Conservation (phyloP, 2,113 vertebrate species). For the Manacus vitellinus region DNA sequence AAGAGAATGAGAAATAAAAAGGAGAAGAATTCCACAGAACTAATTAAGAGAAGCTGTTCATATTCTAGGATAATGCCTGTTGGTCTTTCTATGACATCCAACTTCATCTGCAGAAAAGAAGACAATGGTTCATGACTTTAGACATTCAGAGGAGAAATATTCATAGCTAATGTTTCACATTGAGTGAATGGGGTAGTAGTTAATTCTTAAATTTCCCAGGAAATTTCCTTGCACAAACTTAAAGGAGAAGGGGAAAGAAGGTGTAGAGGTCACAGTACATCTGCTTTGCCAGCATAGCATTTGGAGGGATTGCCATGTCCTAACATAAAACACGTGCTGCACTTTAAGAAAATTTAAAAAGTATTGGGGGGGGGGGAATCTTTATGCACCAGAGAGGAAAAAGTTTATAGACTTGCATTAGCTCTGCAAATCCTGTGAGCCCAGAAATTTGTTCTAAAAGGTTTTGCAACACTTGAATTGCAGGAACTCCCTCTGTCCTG, state of each 20-base stretch:
- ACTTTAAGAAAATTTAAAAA: background rate
- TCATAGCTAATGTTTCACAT: background rate
- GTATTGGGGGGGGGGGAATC: fast-evolving
- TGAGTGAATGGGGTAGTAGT: background rate
- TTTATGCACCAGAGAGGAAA: background rate
- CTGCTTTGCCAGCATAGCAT: background rate
- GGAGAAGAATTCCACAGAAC: background rate
- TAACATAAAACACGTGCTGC: background rate
- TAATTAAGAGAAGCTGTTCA: background rate
- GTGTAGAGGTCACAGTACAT: background rate
- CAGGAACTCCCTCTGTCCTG: background rate
- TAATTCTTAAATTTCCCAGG: background rate
- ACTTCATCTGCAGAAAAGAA: background rate
- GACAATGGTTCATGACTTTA: background rate
- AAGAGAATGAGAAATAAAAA: background rate
- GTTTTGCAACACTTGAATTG: background rate
- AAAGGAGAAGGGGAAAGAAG: background rate
- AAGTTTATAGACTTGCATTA: background rate
- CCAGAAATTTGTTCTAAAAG: background rate
- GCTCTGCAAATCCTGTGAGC: background rate
- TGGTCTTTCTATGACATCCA: background rate
- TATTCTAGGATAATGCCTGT: background rate
- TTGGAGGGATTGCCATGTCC: background rate
- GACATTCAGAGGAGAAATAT: background rate
- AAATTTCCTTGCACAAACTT: background rate